Percentiles rank a stretch among this genome's conserved stretches.
phyloP scores from a whole-genome alignment of 2,888 invertebrate species.

The Agonum fuliginosum region DNA sequence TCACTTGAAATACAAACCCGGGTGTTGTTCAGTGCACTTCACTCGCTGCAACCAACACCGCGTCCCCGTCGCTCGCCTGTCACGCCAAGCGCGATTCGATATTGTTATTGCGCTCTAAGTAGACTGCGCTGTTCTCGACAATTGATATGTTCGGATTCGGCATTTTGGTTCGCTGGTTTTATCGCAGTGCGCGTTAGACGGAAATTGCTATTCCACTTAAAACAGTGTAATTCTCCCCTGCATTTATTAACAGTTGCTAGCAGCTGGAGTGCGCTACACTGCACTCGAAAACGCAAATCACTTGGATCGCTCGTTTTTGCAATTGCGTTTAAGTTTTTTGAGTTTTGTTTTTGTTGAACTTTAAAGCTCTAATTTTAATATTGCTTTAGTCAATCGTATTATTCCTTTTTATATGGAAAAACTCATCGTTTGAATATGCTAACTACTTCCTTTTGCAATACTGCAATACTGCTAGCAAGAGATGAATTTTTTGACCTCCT shows the following conservation, averaged over 20 bases:
- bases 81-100: constrained; percentile 6
- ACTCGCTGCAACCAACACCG: constrained; percentile 2
- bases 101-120: constrained; percentile 36
- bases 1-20: constrained; percentile 8
- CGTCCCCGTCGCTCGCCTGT: not conserved
- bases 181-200: constrained; percentile 14
- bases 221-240: not conserved
- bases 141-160: constrained; percentile 17
- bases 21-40: constrained; percentile 28
- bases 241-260: not conserved
- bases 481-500: too few relatives aligned
- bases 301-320: not conserved
- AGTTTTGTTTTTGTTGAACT: not conserved
- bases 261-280: not conserved
- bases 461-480: too few relatives aligned
- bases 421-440: too few relatives aligned
- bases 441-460: too few relatives aligned
- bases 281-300: not conserved
- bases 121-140: constrained; percentile 32
- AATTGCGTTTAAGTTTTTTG: not conserved
- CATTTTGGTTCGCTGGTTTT: constrained; percentile 18
- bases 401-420: too few relatives aligned
- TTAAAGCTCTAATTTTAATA: too few relatives aligned
- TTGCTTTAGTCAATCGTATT: too few relatives aligned
- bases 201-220: not conserved